A percentile compares a stretch with the other conserved stretches of the same genome.
Conservation (phyloP, 1,140 invertebrate genomes). For the Vanessa tameamea region DNA sequence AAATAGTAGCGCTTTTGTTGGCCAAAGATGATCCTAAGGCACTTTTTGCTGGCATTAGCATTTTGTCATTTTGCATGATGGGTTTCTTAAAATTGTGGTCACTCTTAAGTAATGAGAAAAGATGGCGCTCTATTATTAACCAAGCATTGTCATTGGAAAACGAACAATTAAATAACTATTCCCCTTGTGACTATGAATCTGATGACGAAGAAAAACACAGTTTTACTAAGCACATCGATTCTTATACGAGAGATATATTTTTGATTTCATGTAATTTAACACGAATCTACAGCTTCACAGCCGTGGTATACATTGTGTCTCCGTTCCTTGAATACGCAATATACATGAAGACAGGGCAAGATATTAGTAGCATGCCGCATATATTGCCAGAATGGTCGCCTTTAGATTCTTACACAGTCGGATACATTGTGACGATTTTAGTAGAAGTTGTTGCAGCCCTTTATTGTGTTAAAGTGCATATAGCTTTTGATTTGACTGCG, state of each 20-base stretch:
- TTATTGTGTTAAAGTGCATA: conserved; percentile 59
- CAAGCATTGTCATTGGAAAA: conserved; percentile 50
- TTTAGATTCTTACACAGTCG: conserved; percentile 41
- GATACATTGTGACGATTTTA: conserved; percentile 49
- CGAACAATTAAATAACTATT: conserved; percentile 36
- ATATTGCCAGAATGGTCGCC: conserved; percentile 59
- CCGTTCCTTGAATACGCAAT: conserved; percentile 56
- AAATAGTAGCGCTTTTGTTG: conserved; percentile 46
- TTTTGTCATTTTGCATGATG: conserved; percentile 59
- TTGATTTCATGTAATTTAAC: conserved; percentile 43
- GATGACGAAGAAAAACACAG: conserved; percentile 44
- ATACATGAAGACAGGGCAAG: conserved; percentile 30
- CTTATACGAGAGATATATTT: conserved; percentile 51
- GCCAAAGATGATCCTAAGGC: conserved; percentile 48
- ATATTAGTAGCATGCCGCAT: conserved; percentile 43
- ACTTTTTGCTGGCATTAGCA: conserved; percentile 59
- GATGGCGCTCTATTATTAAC: conserved; percentile 47
- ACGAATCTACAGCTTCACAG: conserved; percentile 53
- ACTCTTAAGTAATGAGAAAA: conserved; percentile 35
- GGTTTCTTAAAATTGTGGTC: conserved; percentile 54
- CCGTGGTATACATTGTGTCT: conserved; percentile 51
- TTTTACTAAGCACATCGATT: conserved; percentile 38
- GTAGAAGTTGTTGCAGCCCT: conserved; percentile 49
- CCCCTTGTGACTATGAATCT: conserved; percentile 48
- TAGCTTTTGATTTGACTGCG: conserved; percentile 55